Evolutionary conservation across 2,113 vertebrate species (phyloP).

Genomic region (Sylvilagus bachmani): DNA sequence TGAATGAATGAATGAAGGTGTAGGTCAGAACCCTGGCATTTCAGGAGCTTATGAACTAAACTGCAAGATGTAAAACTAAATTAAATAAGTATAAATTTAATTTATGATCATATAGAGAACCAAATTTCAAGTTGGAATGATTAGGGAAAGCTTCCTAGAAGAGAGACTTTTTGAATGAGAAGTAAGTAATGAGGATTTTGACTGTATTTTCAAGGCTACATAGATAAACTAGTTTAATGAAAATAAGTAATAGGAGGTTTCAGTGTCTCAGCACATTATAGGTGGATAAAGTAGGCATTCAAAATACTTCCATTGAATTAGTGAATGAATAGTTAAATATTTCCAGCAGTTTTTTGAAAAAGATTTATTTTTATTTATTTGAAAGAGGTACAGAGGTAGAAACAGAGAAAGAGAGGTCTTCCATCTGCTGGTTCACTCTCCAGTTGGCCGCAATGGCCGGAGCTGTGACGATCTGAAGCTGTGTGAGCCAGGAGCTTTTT

Average conservation of each 20-base stretch:
- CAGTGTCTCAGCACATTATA: neutral
- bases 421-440: too few species aligned
- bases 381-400: too few species aligned
- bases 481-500: too few species aligned
- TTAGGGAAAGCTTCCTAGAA: neutral
- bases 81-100: constrained; percentile 4
- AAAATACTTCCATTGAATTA: constrained; percentile 29
- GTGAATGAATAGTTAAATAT: neutral
- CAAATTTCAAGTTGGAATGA: constrained; percentile 1
- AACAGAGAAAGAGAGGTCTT: too few species aligned
- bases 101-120: neutral
- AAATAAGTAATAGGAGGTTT: constrained; percentile 41
- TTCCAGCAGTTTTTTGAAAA: neutral
- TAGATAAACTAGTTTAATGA: neutral
- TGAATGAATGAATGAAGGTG: neutral
- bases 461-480: too few species aligned
- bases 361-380: too few species aligned
- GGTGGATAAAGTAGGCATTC: neutral
- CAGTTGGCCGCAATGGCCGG: too few species aligned
- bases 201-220: neutral
- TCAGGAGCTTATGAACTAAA: neutral
- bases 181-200: neutral
- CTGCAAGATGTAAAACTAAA: constrained; percentile 9
- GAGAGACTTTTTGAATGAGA: neutral
- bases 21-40: neutral